Percentiles rank a stretch among this genome's conserved stretches.
phyloP scores from a whole-genome alignment of 2,113 vertebrate species.

The Alaudala cheleensis region DNA sequence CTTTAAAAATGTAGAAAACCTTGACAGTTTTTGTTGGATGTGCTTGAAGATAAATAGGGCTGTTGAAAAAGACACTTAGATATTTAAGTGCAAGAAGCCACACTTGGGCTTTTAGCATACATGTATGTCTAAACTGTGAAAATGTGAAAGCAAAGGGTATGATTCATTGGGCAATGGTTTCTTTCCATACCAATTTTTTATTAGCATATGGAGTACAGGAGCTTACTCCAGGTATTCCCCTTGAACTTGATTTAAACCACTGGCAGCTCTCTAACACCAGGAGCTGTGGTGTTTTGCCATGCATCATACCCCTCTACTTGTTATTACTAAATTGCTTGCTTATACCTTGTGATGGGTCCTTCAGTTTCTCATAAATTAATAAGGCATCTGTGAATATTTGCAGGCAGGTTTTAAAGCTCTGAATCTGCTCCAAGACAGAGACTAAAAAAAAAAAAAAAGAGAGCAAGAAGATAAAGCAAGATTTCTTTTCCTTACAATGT shows the following conservation, averaged over 20 bases:
- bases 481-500: conserved; percentile 70
- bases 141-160: conserved; percentile 57
- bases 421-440: conserved; percentile 52
- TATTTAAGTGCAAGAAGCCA: conserved; percentile 42
- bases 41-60: conserved; percentile 28
- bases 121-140: conserved; percentile 63
- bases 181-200: conserved; percentile 42
- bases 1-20: not conserved
- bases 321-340: conserved; percentile 71
- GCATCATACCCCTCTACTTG: conserved; percentile 45
- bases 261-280: conserved; percentile 5
- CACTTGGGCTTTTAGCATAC: conserved; percentile 60
- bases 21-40: not conserved
- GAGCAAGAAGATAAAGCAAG: conserved; percentile 66
- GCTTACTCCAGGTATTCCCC: conserved; percentile 17
- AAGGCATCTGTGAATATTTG: conserved; percentile 70
- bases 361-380: conserved; percentile 79
- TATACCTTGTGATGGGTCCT: conserved; percentile 70
- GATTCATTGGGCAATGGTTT: conserved; percentile 53
- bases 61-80: conserved; percentile 33
- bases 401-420: conserved; percentile 50
- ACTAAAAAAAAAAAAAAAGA: not conserved
- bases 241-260: conserved; percentile 64
- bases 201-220: conserved; percentile 48
- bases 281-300: conserved; percentile 9